Evolutionary conservation across 92 coral and sea anemone genomes (phyloP).

Genomic region (Micromussa lordhowensis): DNA sequence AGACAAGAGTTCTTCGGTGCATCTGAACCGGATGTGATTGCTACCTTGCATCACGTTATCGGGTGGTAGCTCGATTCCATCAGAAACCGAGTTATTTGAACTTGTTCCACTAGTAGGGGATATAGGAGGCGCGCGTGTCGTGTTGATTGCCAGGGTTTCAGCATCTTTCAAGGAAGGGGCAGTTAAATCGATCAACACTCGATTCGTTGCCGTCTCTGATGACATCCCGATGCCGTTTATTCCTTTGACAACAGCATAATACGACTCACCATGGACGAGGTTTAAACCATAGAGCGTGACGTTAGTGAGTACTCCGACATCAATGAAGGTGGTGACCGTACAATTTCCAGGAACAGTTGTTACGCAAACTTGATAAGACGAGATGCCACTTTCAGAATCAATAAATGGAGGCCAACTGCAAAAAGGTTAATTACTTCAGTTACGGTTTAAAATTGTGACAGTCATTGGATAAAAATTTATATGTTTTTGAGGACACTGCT

Average conservation of each 20-base stretch:
- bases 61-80: background rate
- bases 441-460: too few species aligned
- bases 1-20: slow-evolving; percentile 75
- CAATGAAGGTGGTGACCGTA: slow-evolving; percentile 43
- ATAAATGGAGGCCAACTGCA: slow-evolving; percentile 82
- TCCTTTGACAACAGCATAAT: slow-evolving; percentile 76
- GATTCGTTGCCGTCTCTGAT: slow-evolving; percentile 59
- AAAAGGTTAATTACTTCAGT: background rate
- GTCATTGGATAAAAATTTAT: too few species aligned
- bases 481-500: too few species aligned
- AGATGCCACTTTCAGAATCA: slow-evolving; percentile 83
- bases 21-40: slow-evolving; percentile 58
- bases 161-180: slow-evolving; percentile 67
- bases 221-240: slow-evolving; percentile 76
- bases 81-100: slow-evolving; percentile 26
- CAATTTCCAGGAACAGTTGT: slow-evolving; percentile 65
- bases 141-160: slow-evolving; percentile 32
- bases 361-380: slow-evolving; percentile 74
- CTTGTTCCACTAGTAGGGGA: background rate
- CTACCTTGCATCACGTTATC: slow-evolving; percentile 3
- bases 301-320: slow-evolving; percentile 65
- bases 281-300: slow-evolving; percentile 52
- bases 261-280: slow-evolving; percentile 66
- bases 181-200: slow-evolving; percentile 75
- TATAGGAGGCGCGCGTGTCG: slow-evolving; percentile 31